Conservation (phyloP, 1,140 invertebrate genomes). For the Cotesia vestalis region DNA sequence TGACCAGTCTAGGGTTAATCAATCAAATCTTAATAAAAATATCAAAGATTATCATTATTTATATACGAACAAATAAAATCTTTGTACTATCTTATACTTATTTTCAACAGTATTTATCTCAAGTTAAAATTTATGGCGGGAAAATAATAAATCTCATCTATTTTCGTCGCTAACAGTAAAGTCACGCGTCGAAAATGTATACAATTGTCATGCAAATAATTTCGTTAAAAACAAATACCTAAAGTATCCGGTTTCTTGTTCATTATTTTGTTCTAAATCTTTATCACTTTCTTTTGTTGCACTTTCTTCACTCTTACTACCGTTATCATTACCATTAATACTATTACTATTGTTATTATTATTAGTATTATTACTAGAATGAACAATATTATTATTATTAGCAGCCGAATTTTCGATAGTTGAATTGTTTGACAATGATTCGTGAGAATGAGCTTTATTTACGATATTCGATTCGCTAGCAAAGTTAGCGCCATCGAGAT, state of each 20-base stretch:
- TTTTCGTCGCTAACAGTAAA: constrained; percentile 38
- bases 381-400: too few relatives aligned
- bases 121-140: not conserved
- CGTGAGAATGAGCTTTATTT: too few relatives aligned
- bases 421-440: too few relatives aligned
- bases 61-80: too few relatives aligned
- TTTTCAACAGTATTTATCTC: not conserved
- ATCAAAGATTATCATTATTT: too few relatives aligned
- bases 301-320: constrained; percentile 16
- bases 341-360: constrained; percentile 22
- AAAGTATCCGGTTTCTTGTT: constrained; percentile 53
- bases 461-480: too few relatives aligned
- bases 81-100: too few relatives aligned
- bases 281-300: constrained; percentile 24
- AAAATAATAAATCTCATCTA: constrained; percentile 21
- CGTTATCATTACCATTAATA: constrained; percentile 7
- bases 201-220: constrained; percentile 55
- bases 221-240: constrained; percentile 56
- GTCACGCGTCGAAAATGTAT: constrained; percentile 41
- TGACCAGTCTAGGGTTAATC: too few relatives aligned
- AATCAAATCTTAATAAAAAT: too few relatives aligned
- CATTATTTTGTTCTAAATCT: constrained; percentile 32
- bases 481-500: too few relatives aligned
- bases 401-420: too few relatives aligned
- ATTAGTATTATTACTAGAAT: constrained; percentile 18